Evolutionary conservation across 92 coral and sea anemone genomes (phyloP).

Genomic region (Palythoa heliodiscus): DNA sequence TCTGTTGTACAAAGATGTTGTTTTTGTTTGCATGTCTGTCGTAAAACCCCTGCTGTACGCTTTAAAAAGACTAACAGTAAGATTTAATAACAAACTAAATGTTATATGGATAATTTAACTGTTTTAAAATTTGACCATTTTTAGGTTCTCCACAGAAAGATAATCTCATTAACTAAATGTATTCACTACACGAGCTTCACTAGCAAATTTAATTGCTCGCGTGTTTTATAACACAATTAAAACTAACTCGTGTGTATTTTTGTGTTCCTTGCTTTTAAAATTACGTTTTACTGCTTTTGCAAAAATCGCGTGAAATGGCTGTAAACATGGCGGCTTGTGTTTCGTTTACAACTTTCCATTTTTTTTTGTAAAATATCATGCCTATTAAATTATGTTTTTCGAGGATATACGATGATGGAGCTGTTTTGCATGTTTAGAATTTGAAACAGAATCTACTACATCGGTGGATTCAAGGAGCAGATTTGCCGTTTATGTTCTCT

Average conservation of each 20-base stretch:
- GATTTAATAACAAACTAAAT: not conserved
- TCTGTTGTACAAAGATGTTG: slow-evolving; percentile 25
- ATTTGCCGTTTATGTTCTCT: too few species aligned
- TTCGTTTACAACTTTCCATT: not conserved
- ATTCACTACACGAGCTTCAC: not conserved
- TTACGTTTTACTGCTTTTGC: not conserved
- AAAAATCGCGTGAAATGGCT: slow-evolving; percentile 26
- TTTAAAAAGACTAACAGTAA: slow-evolving; percentile 18
- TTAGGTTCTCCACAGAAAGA: not conserved
- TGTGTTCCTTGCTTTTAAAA: not conserved
- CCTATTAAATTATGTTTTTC: too few species aligned
- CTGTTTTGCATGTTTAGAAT: too few species aligned
- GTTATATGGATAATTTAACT: not conserved
- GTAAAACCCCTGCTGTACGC: slow-evolving; percentile 29
- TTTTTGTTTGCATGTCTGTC: slow-evolving; percentile 1
- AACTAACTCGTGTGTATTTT: not conserved
- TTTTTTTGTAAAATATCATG: too few species aligned
- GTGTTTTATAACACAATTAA: not conserved
- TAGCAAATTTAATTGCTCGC: not conserved
- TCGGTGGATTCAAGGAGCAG: too few species aligned
- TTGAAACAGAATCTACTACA: too few species aligned
- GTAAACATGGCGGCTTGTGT: slow-evolving; percentile 13
- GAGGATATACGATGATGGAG: too few species aligned
- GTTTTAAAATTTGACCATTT: slow-evolving; percentile 1
- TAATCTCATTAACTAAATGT: slow-evolving; percentile 15